Conservation (phyloP, 2,888 invertebrate genomes). For the Meta bourneti region DNA sequence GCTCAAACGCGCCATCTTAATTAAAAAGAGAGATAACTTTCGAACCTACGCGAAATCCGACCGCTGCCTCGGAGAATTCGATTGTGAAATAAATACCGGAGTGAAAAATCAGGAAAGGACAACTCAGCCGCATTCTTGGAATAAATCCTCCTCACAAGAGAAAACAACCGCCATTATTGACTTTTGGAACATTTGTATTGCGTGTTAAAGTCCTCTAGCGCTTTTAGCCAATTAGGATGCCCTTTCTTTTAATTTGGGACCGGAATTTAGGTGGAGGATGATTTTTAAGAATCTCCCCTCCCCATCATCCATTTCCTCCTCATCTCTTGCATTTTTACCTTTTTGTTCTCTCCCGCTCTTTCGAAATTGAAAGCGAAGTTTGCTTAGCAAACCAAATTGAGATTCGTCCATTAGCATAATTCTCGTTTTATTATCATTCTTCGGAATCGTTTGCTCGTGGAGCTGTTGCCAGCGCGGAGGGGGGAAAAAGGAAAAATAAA, state of each 20-base stretch:
- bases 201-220: conserved; percentile 43
- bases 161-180: conserved; percentile 52
- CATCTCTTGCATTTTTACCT: not conserved
- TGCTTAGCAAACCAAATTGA: conserved; percentile 51
- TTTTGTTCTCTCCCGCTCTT: not conserved
- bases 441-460: conserved; percentile 54
- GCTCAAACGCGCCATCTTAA: not conserved
- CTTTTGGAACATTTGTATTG: conserved; percentile 37
- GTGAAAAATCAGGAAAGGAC: conserved; percentile 3
- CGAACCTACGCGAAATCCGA: too few species aligned
- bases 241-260: conserved; percentile 32
- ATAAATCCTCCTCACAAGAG: conserved; percentile 37
- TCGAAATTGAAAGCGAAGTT: conserved; percentile 47
- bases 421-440: conserved; percentile 62
- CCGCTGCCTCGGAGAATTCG: not conserved
- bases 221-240: conserved; percentile 33
- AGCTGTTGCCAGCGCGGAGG: conserved; percentile 38
- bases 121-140: conserved; percentile 12
- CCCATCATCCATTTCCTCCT: not conserved
- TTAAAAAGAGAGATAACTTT: not conserved
- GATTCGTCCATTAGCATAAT: conserved; percentile 60
- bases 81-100: conserved; percentile 14
- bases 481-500: not conserved
- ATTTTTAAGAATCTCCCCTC: not conserved
- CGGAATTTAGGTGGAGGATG: not conserved